Evolutionary conservation across 2,113 vertebrate genomes (phyloP).

Genomic region (Lota lota): DNA sequence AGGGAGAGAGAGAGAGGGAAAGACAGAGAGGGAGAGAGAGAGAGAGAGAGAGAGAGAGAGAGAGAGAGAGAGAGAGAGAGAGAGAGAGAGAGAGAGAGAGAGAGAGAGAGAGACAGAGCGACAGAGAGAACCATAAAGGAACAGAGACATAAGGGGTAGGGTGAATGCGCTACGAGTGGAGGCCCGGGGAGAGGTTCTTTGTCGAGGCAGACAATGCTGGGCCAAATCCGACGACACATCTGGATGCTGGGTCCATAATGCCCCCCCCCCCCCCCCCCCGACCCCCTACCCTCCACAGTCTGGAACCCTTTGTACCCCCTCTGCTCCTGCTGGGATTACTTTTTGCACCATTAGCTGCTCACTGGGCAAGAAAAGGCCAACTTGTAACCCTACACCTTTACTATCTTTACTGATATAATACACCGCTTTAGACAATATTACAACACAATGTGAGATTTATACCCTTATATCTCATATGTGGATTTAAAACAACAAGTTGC

Average conservation of each 20-base stretch:
- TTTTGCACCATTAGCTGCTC: constrained; percentile 68
- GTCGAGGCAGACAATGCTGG: constrained; percentile 57
- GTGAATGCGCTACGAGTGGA: constrained; percentile 39
- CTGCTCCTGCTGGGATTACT: constrained; percentile 36
- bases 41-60: background rate
- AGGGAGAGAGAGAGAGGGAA: background rate
- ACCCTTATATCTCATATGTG: too few species aligned
- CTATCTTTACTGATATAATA: constrained; percentile 23
- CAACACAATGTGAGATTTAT: too few species aligned
- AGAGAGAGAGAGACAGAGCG: background rate
- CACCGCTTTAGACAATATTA: too few species aligned
- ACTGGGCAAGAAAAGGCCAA: constrained; percentile 60
- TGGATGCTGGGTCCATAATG: constrained; percentile 33
- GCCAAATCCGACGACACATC: constrained; percentile 60
- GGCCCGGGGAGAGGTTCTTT: constrained; percentile 53
- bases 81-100: background rate
- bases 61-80: background rate
- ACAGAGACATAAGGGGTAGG: constrained; percentile 20
- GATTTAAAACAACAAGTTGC: too few species aligned
- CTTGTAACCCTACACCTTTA: constrained; percentile 12
- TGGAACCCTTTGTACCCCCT: background rate
- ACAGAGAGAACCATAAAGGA: constrained; percentile 11
- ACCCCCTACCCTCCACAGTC: constrained; percentile 11
- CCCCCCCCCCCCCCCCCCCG: constrained; percentile 41
- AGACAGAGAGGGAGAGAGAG: background rate